Base-by-base conservation (phyloP, 2,113 vertebrate species). In the Lipophrys pholis region DNA sequence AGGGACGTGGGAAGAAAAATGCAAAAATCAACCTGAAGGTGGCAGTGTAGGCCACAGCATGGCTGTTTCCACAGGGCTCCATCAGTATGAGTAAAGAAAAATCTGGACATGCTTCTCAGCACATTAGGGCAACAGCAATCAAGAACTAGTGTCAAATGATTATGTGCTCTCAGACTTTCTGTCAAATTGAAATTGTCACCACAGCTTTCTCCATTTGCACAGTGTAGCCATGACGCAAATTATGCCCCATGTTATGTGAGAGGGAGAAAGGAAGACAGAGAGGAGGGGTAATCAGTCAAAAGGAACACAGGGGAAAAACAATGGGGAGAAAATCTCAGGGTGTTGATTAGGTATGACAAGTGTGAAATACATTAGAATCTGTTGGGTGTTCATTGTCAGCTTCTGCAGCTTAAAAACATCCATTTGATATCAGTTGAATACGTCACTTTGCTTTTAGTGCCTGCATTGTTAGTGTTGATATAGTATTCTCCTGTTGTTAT, bases 301-400 rank as follows among this genome's bases (percentile, higher is more conserved):
- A 78, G 71, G 78, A 63, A 80, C 65, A 72, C 16, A 35, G 49
- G 82, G 48, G 21, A 11, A 67, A 68, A 74, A 74, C 79, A 83
- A 83, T 53, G 61, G 65, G 77, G 61, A 71, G 79, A 68, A 76
- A 80, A 83, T 84, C 68, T 70, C 5, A n/a, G 66, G 73, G 84
- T 90, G 83, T 86, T 90, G 90, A 91, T 90, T 81, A 89, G 79
- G 83, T 91, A 66, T 86, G 90, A 92, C 83, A 84, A 76, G 80
- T 87, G 89, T 76, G 83, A 90, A 87, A 89, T 81, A 65, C 76
- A 84, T 87, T 81, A 82, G 75, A 87, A 89, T 66, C 63, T 69
- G 63, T 84, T 36, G 12, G 76, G 82, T 84, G 77, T 78, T 72
- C 30, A 43, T 62, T 87, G 86, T 87, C 86, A 84, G 73, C 71